phyloP scores from a whole-genome alignment of 92 coral and sea anemone species.

The Epizoanthus stellaris region DNA sequence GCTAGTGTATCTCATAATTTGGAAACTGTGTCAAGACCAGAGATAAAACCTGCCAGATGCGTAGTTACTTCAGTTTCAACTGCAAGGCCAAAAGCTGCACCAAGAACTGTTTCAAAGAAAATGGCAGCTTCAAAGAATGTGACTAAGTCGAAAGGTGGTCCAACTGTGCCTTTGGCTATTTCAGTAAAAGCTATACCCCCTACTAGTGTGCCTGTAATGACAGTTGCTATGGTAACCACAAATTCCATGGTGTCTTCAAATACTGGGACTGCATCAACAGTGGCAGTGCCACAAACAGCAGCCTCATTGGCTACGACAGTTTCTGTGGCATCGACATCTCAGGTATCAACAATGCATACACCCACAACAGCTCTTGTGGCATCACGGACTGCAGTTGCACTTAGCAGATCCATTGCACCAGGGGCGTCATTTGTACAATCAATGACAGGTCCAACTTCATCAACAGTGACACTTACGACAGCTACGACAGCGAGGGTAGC shows the following conservation, averaged over 20 bases:
- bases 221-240: slow-evolving; percentile 17
- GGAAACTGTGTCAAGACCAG: slow-evolving; percentile 5
- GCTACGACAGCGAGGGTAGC: neutral
- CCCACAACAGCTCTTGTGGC: slow-evolving; percentile 47
- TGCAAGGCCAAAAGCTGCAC: neutral
- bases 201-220: neutral
- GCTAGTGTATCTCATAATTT: too few species aligned
- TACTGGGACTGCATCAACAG: slow-evolving; percentile 11
- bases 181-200: slow-evolving; percentile 8
- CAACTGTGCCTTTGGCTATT: neutral
- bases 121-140: neutral
- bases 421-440: neutral
- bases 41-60: slow-evolving; percentile 2
- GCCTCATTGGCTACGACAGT: slow-evolving; percentile 16
- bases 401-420: slow-evolving; percentile 13
- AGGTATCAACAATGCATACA: slow-evolving; percentile 25
- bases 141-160: neutral
- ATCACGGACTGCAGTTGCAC: slow-evolving; percentile 35
- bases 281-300: neutral
- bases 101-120: neutral
- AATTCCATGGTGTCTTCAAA: slow-evolving; percentile 32
- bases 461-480: neutral
- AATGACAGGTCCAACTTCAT: neutral
- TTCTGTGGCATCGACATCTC: slow-evolving; percentile 56
- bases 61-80: neutral